Percentiles rank a stretch among this genome's conserved stretches.
Conservation (phyloP, 2,888 invertebrate genomes). For the Choreutis nemorana region DNA sequence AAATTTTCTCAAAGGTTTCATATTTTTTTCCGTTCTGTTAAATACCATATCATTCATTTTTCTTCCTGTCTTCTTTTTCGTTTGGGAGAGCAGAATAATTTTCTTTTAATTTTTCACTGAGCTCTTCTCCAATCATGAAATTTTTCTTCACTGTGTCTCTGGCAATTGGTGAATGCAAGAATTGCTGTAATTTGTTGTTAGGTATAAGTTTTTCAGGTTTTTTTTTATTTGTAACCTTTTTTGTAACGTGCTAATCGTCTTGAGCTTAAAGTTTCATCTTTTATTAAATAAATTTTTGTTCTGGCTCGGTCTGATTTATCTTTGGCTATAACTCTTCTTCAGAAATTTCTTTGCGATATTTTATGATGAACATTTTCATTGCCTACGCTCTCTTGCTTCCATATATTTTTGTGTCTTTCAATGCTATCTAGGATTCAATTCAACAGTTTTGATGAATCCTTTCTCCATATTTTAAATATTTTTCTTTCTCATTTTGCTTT, state of each 20-base stretch:
- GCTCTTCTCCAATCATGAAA: conserved; percentile 9
- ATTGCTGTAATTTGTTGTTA: conserved; percentile 11
- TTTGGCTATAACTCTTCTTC: conserved; percentile 4
- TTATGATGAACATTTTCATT: conserved; percentile 3
- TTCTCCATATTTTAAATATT: not conserved
- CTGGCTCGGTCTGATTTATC: conserved; percentile 10
- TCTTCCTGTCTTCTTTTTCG: conserved; percentile 7
- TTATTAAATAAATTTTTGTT: conserved; percentile 10
- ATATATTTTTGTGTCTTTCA: conserved; percentile 4
- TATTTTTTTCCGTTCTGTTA: conserved; percentile 12
- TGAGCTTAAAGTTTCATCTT: conserved; percentile 6
- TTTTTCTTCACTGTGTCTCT: conserved; percentile 12
- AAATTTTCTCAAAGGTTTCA: conserved; percentile 11
- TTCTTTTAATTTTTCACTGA: conserved; percentile 10
- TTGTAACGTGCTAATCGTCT: conserved; percentile 7
- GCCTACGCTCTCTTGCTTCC: conserved; percentile 8
- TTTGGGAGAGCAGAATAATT: conserved; percentile 10
- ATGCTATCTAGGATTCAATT: conserved; percentile 4
- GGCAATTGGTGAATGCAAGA: conserved; percentile 8
- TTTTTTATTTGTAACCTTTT: conserved; percentile 10
- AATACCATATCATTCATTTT: conserved; percentile 7
- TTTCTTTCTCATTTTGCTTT: not conserved
- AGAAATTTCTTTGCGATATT: not conserved
- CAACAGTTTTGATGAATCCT: conserved; percentile 2
- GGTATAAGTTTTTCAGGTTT: conserved; percentile 11